Base-by-base conservation (phyloP, 2,888 invertebrate species). In the Ormyrus rosae region DNA sequence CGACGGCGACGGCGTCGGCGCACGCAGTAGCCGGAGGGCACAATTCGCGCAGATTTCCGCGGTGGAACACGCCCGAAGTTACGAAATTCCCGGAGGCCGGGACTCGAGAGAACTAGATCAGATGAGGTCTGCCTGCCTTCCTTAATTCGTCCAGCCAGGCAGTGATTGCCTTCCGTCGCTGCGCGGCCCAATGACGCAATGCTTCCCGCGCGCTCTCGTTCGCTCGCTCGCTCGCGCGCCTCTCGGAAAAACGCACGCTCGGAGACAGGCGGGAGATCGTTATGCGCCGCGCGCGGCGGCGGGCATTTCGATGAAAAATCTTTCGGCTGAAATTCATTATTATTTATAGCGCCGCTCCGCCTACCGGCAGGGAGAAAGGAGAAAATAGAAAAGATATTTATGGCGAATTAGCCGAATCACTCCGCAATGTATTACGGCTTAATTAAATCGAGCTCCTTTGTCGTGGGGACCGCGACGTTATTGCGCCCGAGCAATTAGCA, bases 41-140 rank as follows among this genome's bases (percentile, higher is more conserved):
- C 13, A 77, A 78, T 78, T 67, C 81, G 78, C 81, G 78, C 65
- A 79, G 72, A 79, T 81, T 81, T 81, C 81, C 81, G 79, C 73
- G 72, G 79, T 81, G 34, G 34, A 34, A 76, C 72, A 79, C 81
- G 76, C 81, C 79, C 81, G 72, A 76, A 69, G 72, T 81, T 81
- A 72, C 81, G 81, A 81, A 79, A 81, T 81, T 63, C 72, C 75
- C 67, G 60, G 73, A 68, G 73, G 73, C 69, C 69, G 75, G 10
- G 64, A 6, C 50, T 53, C 60, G 8, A 13, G 8, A 13, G 50
- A 68, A 81, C 80, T 78, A 73, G 78, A 80, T 79, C 78, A 72
- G 82, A 79, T 81, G 78, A 76, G 78, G 81, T 73, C 73, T 6
- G 72, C 53, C 72, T 53, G 71, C 78, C 73, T 82, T 82, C 79